phyloP scores from a whole-genome alignment of 2,888 invertebrate species.

The Meta bourneti region DNA sequence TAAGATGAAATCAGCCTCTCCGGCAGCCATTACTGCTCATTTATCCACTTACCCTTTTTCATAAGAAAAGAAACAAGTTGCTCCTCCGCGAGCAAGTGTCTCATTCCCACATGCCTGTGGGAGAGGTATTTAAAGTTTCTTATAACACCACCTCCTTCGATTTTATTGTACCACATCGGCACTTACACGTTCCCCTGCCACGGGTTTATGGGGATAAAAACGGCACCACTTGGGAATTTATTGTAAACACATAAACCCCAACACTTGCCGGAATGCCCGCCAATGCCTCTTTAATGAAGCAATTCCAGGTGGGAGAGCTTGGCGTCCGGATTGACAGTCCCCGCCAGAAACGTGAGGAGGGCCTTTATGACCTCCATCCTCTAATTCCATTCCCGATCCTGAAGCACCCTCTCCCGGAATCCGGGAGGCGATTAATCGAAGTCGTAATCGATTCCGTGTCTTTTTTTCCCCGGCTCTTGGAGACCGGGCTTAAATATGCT shows the following conservation, averaged over 20 bases:
- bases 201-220: constrained; percentile 21
- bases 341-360: background rate
- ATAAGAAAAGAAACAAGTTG: background rate
- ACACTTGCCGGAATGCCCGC: background rate
- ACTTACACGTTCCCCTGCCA: background rate
- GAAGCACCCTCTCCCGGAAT: constrained; percentile 1
- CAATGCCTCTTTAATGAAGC: background rate
- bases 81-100: background rate
- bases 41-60: too few relatives aligned
- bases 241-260: background rate
- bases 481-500: too few relatives aligned
- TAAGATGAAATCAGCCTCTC: too few relatives aligned
- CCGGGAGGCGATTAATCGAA: constrained; percentile 57
- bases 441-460: constrained; percentile 54
- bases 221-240: constrained; percentile 17
- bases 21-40: too few relatives aligned
- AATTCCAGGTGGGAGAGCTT: background rate
- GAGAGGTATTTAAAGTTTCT: background rate
- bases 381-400: constrained; percentile 11
- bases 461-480: too few relatives aligned
- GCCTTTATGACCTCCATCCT: background rate
- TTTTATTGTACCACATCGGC: background rate
- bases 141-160: background rate
- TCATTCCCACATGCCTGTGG: background rate
- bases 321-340: background rate